Base-by-base conservation (phyloP, 2,888 invertebrate genomes). In the Allacma fusca region DNA sequence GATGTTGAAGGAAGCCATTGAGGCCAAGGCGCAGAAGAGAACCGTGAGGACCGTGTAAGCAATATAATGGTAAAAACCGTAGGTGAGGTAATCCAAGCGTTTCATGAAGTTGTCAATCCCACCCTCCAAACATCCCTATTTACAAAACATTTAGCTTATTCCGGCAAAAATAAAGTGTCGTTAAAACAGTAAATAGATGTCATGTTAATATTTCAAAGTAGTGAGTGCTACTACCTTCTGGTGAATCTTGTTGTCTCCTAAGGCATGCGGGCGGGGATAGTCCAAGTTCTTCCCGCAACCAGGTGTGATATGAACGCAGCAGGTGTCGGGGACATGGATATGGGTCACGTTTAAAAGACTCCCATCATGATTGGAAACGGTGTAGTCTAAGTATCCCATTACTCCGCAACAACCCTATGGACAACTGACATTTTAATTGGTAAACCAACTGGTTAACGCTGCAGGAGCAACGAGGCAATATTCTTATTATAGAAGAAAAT, bases 211-310 rank as follows among this genome's bases (percentile, higher is more conserved):
- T n/a, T n/a, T n/a, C n/a, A n/a, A n/a, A n/a, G n/a, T n/a, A n/a
- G n/a, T n/a, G n/a, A n/a, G n/a, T n/a, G n/a, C n/a, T n/a, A n/a
- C n/a, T n/a, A 59, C 59, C n/a, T 59, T 59, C 7, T 59, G 59
- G 59, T 59, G 19, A 23, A 59, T 59, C 23, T 59, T 19, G 7
- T 59, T 59, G 5, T 59, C 59, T 5, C 7, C n/a, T n/a, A 7
- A 5, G 5, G 19, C 59, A 7, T 21, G 7, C 12, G 59, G 59
- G 5, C 59, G 59, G 19, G 59, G 59, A 59, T 59, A 59, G 19
- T 59, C 59, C 59, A 59, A 59, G n/a, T 59, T 59, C 23, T 59
- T 59, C n/a, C 59, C 59, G 19, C 59, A 59, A 59, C 59, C 59
- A 5, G 59, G n/a, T 23, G 7, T n/a, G 7, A 59, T 23, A 7